Percentiles rank a stretch among this genome's conserved stretches.
Conservation (phyloP, 2,113 vertebrate genomes). For the Acrocephalus kingi region DNA sequence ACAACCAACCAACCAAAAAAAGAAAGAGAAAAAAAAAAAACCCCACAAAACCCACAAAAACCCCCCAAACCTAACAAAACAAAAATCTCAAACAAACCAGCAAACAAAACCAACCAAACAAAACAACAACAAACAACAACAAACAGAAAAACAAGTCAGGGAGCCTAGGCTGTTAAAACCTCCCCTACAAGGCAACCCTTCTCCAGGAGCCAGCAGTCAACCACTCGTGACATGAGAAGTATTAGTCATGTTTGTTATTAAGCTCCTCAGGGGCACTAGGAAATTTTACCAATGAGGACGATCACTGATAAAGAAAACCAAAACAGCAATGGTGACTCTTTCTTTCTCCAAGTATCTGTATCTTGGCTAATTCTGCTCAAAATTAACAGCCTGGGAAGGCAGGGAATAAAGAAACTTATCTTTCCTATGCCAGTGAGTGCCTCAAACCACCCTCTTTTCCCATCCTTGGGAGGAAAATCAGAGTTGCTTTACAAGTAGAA, state of each 20-base stretch:
- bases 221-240: background rate
- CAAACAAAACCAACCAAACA: background rate
- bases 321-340: background rate
- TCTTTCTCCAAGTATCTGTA: background rate
- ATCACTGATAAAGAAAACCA: background rate
- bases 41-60: background rate
- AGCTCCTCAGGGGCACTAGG: background rate
- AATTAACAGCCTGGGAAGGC: background rate
- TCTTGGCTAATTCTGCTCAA: conserved; percentile 16
- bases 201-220: background rate
- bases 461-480: background rate
- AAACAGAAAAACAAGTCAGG: background rate
- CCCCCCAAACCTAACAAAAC: background rate
- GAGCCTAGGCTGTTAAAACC: background rate
- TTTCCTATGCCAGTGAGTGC: background rate
- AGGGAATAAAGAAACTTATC: conserved; percentile 20
- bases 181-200: background rate
- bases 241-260: background rate
- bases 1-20: background rate
- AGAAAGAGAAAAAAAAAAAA: background rate
- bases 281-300: background rate
- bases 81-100: background rate
- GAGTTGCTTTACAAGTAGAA: conserved; percentile 9
- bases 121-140: background rate
- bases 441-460: background rate